Conservation (phyloP, 2,888 invertebrate species). For the Metalampra italica region DNA sequence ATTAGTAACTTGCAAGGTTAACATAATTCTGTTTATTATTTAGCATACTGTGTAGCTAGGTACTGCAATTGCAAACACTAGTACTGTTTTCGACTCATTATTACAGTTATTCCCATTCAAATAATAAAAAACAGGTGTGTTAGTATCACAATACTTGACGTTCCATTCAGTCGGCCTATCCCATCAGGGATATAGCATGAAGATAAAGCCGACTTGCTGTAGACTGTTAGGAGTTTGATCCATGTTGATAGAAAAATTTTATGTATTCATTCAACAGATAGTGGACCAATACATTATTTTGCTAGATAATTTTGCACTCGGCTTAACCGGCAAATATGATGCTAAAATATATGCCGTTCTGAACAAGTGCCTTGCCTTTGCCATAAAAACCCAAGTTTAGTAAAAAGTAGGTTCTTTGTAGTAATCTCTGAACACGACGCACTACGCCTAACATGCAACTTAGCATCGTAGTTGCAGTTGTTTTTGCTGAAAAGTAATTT, state of each 20-base stretch:
- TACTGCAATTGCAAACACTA: neutral
- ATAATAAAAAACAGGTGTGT: no score
- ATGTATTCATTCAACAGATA: neutral
- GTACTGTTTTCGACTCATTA: no score
- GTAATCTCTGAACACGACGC: neutral
- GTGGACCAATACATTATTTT: neutral
- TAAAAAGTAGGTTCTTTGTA: neutral
- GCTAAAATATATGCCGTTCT: constrained; percentile 44
- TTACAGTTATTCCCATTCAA: no score
- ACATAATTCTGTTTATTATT: neutral
- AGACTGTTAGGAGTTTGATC: neutral
- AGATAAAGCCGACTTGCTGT: no score
- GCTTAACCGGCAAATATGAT: constrained; percentile 48
- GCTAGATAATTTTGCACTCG: constrained; percentile 37
- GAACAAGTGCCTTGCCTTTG: constrained; percentile 53
- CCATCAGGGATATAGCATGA: no score
- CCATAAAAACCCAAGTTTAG: neutral
- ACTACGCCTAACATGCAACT: neutral
- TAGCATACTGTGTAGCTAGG: neutral
- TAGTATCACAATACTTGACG: no score
- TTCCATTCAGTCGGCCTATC: no score
- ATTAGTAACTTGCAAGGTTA: neutral
- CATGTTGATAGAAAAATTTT: neutral
- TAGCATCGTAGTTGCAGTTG: neutral
- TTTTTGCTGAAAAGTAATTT: neutral